Percentiles rank a stretch among this genome's conserved stretches.
phyloP scores from a whole-genome alignment of 2,888 invertebrate species.

The Eurytoma adleriae region DNA sequence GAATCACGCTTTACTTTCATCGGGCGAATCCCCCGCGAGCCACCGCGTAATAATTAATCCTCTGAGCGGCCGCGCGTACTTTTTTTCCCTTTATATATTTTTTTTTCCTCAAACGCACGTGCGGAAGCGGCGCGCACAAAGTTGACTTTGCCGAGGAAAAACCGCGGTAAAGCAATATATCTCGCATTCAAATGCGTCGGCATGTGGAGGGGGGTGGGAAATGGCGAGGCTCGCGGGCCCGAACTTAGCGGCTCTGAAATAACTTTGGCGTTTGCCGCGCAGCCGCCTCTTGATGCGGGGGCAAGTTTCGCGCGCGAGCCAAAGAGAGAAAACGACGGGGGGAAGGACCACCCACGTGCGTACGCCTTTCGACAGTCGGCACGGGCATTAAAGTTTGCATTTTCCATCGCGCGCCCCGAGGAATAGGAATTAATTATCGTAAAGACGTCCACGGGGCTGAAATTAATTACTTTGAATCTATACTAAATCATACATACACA shows the following conservation, averaged over 20 bases:
- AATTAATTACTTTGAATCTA: too few species aligned
- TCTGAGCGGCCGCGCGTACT: not conserved
- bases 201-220: not conserved
- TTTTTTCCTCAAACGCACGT: not conserved
- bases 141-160: not conserved
- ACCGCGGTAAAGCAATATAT: conserved; percentile 25
- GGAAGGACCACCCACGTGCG: too few species aligned
- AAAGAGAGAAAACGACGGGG: too few species aligned
- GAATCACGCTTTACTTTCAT: too few species aligned
- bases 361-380: too few species aligned
- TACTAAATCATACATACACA: too few species aligned
- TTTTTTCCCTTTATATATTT: not conserved
- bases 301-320: conserved; percentile 19
- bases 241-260: conserved; percentile 18
- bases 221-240: not conserved
- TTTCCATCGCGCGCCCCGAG: too few species aligned
- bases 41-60: too few species aligned
- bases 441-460: too few species aligned
- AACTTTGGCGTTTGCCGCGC: conserved; percentile 25
- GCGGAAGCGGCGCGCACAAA: not conserved
- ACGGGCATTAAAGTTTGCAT: too few species aligned
- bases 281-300: not conserved
- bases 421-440: too few species aligned
- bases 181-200: conserved; percentile 13
- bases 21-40: too few species aligned